A percentile compares a stretch with the other conserved stretches of the same genome.
Conservation (phyloP, 1,140 invertebrate genomes). For the Lordiphosa clarofinis region DNA sequence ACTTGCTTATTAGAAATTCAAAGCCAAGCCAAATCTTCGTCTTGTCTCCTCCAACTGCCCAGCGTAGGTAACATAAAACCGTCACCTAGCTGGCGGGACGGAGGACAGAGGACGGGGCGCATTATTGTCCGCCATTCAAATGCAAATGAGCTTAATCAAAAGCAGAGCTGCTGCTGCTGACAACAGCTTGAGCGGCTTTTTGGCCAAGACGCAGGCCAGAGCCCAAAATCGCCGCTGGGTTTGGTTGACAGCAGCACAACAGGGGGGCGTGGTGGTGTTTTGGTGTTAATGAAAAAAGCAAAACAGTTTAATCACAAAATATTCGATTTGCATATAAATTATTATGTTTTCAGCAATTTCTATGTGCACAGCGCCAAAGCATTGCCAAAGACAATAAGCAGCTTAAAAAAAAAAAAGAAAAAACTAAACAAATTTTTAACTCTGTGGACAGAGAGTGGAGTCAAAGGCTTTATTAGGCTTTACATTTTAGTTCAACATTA, state of each 20-base stretch:
- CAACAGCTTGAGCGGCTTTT: slow-evolving; percentile 32
- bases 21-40: slow-evolving; percentile 23
- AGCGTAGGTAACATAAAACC: slow-evolving; percentile 60
- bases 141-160: slow-evolving; percentile 77
- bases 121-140: slow-evolving; percentile 47
- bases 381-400: slow-evolving; percentile 13
- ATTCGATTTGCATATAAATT: slow-evolving; percentile 75
- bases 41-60: slow-evolving; percentile 7
- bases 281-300: slow-evolving; percentile 73
- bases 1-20: slow-evolving; percentile 76
- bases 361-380: slow-evolving; percentile 9
- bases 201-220: slow-evolving; percentile 19
- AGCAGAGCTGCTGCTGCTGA: slow-evolving; percentile 50
- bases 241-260: slow-evolving; percentile 26
- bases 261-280: slow-evolving; percentile 39
- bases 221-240: neutral
- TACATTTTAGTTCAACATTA: no score
- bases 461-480: no score
- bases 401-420: slow-evolving; percentile 3
- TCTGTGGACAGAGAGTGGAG: no score
- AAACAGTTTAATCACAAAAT: slow-evolving; percentile 72
- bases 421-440: neutral
- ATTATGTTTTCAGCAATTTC: slow-evolving; percentile 30
- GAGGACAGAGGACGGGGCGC: neutral
- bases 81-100: slow-evolving; percentile 9